Conservation (phyloP, 92 coral and sea anemone species). For the Paramuricea clavata region DNA sequence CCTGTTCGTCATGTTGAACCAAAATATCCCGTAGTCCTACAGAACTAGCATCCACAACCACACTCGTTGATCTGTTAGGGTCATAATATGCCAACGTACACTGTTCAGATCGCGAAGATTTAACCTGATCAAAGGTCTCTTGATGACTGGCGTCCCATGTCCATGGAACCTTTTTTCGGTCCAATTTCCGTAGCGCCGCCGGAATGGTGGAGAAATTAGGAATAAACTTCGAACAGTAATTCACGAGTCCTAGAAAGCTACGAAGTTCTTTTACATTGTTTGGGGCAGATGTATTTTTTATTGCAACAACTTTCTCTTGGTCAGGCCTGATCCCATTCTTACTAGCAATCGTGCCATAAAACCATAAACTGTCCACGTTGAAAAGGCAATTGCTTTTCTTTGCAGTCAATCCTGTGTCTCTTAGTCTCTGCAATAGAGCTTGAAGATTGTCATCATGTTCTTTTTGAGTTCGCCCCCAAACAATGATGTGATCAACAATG, state of each 20-base stretch:
- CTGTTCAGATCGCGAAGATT: conserved; percentile 19
- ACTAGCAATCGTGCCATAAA: conserved; percentile 26
- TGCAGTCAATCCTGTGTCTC: background rate
- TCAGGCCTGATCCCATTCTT: conserved; percentile 25
- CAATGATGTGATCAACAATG: conserved; percentile 45
- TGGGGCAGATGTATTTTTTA: background rate
- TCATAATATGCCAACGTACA: conserved; percentile 67
- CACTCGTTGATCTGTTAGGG: conserved; percentile 48
- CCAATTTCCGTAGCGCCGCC: conserved; percentile 1
- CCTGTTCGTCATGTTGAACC: conserved; percentile 47
- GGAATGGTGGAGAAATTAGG: conserved; percentile 27
- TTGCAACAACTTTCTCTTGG: conserved; percentile 8
- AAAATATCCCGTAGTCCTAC: conserved; percentile 48
- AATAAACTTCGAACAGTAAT: conserved; percentile 3
- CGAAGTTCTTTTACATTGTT: conserved; percentile 1
- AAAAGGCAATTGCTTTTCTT: conserved; percentile 28
- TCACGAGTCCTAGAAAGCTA: conserved; percentile 25
- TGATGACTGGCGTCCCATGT: conserved; percentile 33
- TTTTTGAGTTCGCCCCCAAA: conserved; percentile 40
- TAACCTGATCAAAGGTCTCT: conserved; percentile 9
- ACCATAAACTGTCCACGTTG: conserved; percentile 28
- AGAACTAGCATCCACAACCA: conserved; percentile 54
- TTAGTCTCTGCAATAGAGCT: background rate
- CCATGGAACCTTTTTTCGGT: conserved; percentile 18
- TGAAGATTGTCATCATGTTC: conserved; percentile 37